Evolutionary conservation across 2,888 invertebrate genomes (phyloP).

Genomic region (Spisula solida): DNA sequence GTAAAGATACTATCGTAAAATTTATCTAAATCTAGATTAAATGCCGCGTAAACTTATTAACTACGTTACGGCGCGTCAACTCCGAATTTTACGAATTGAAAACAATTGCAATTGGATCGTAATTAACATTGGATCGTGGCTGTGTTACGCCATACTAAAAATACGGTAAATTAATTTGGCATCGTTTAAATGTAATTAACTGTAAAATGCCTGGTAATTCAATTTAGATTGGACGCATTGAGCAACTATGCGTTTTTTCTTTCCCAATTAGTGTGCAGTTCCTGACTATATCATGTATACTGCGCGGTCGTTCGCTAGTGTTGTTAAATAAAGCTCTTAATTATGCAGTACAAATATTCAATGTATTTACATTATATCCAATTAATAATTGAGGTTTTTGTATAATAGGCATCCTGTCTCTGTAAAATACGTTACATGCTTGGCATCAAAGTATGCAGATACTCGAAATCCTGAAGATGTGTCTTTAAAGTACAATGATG

Average conservation of each 20-base stretch:
- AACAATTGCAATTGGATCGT: slow-evolving; percentile 13
- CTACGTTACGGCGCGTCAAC: no score
- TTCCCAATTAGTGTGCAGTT: slow-evolving; percentile 21
- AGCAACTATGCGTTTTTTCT: slow-evolving; percentile 23
- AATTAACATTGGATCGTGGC: neutral
- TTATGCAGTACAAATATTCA: slow-evolving; percentile 7
- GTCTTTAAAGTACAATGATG: no score
- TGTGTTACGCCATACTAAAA: neutral
- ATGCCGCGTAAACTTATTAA: no score
- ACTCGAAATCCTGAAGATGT: no score
- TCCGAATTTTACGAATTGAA: neutral
- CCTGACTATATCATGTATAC: neutral
- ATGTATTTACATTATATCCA: no score
- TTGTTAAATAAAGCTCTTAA: slow-evolving; percentile 13
- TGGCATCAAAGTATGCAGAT: no score
- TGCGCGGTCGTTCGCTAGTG: neutral
- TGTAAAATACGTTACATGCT: no score
- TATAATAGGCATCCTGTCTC: no score
- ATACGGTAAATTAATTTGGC: slow-evolving; percentile 27
- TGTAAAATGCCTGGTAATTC: slow-evolving; percentile 65
- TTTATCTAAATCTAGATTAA: no score
- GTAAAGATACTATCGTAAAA: no score
- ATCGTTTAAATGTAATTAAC: slow-evolving; percentile 58
- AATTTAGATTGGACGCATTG: slow-evolving; percentile 55
- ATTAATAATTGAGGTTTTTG: no score